Conservation (phyloP, 2,797 vertebrate species). For the Karalla daura region DNA sequence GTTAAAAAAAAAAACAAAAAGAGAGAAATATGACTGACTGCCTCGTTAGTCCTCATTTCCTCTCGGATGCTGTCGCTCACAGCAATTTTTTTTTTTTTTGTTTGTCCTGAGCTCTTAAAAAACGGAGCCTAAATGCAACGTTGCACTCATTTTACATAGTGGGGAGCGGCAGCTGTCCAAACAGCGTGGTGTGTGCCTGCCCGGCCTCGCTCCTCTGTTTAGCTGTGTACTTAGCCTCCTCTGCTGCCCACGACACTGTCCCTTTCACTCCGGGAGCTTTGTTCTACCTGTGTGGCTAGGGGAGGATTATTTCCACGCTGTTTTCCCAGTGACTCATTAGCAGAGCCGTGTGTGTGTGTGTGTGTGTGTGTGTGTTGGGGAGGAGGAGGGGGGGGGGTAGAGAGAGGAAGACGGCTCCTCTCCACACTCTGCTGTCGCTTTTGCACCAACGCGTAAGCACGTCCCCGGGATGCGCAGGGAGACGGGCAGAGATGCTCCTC, state of each 20-base stretch:
- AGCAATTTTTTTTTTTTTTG: no score
- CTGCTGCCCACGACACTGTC: slow-evolving; percentile 82
- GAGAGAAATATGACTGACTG: slow-evolving; percentile 7
- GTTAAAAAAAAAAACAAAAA: slow-evolving; percentile 16
- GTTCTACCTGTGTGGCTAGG: slow-evolving; percentile 81
- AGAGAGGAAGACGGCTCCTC: slow-evolving; percentile 52
- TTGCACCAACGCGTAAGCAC: slow-evolving; percentile 7
- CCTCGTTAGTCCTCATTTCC: slow-evolving; percentile 54
- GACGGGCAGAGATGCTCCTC: no score
- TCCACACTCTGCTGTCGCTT: slow-evolving; percentile 42
- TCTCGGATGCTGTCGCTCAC: slow-evolving; percentile 34
- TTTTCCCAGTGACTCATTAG: slow-evolving; percentile 73
- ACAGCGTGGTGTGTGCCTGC: slow-evolving; percentile 86
- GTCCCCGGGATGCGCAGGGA: no score
- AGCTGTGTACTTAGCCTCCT: slow-evolving; percentile 90
- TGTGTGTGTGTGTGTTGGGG: no score
- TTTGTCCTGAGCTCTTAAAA: slow-evolving; percentile 74
- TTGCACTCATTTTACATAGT: slow-evolving; percentile 84
- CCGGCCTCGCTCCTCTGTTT: slow-evolving; percentile 81
- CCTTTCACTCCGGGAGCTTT: slow-evolving; percentile 82
- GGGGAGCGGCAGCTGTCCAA: slow-evolving; percentile 93
- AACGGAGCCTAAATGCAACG: slow-evolving; percentile 70
- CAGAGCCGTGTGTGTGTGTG: slow-evolving; percentile 40
- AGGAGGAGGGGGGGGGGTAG: slow-evolving; percentile 31
- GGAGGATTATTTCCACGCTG: slow-evolving; percentile 74